Percentiles rank a stretch among this genome's conserved stretches.
These are phyloP conservation scores for Ethmia dodecea DNA, from an alignment of 2,888 invertebrate genomes.

Conservation along the genomic window DNA sequence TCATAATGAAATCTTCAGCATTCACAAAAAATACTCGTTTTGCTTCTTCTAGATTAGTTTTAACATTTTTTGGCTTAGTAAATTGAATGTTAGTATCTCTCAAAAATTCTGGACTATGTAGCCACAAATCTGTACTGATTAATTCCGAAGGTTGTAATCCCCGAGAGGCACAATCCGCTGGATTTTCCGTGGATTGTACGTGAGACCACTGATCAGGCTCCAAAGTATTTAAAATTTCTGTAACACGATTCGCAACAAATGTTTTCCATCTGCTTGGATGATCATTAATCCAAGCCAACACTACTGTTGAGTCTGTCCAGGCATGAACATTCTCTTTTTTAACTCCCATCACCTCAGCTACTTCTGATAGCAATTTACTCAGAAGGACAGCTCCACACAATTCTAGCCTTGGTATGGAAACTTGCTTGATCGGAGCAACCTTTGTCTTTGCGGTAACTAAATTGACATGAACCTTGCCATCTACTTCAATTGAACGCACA, in stretches of 20 bases:
- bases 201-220: slow-evolving; percentile 12
- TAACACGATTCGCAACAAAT: slow-evolving; percentile 13
- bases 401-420: slow-evolving; percentile 19
- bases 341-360: slow-evolving; percentile 4
- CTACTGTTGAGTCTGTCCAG: slow-evolving; percentile 17
- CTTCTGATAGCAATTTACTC: slow-evolving; percentile 6
- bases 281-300: slow-evolving; percentile 12
- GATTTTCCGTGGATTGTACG: slow-evolving; percentile 15
- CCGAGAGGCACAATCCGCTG: slow-evolving; percentile 19
- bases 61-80: no score
- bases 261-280: slow-evolving; percentile 14
- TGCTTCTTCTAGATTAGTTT: background rate
- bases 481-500: background rate
- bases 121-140: background rate
- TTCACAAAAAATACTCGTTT: no score
- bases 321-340: slow-evolving; percentile 6
- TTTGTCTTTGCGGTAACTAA: slow-evolving; percentile 16
- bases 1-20: no score
- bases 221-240: slow-evolving; percentile 13
- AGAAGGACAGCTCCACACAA: slow-evolving; percentile 11
- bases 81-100: background rate
- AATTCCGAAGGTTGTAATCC: slow-evolving; percentile 10
- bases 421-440: slow-evolving; percentile 18
- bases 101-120: background rate
- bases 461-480: background rate